These are phyloP conservation scores for Brachionus calyciflorus DNA, from an alignment of 1,140 invertebrate genomes.

Conservation along the genomic window DNA sequence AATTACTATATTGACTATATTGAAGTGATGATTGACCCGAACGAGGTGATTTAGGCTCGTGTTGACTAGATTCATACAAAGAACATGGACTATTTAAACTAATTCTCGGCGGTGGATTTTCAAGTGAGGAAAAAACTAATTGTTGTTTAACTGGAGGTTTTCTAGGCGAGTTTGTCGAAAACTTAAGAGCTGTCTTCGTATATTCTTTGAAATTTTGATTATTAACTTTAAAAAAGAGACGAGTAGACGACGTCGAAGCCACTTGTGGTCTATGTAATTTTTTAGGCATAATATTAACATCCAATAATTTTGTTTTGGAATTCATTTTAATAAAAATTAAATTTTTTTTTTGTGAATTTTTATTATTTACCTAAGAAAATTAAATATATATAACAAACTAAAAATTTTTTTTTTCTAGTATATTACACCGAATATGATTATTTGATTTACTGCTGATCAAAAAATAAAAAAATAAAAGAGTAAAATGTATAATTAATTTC, in stretches of 20 bases:
- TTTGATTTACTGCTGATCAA: no score
- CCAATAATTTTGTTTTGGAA: no score
- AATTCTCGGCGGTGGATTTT: not conserved
- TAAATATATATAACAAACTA: no score
- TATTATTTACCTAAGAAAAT: no score
- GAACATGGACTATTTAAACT: slow-evolving; percentile 25
- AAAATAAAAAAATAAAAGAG: no score
- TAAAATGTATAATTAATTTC: no score
- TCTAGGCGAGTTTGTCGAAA: not conserved
- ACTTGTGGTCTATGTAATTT: no score
- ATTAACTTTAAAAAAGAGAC: slow-evolving; percentile 13
- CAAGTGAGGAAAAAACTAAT: not conserved
- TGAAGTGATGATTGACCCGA: slow-evolving; percentile 4
- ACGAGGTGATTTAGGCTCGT: not conserved
- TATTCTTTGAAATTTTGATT: slow-evolving; percentile 23
- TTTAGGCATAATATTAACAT: no score
- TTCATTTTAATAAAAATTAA: no score
- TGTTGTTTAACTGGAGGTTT: not conserved
- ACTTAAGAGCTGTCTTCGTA: not conserved
- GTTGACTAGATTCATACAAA: not conserved
- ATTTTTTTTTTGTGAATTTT: no score
- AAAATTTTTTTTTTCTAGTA: no score
- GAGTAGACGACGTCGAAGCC: not conserved
- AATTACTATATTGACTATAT: not conserved
- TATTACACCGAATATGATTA: no score